These are phyloP conservation scores for Campylomormyrus tamandua DNA, from an alignment of 2,113 vertebrate genomes.

Conservation along the genomic window DNA sequence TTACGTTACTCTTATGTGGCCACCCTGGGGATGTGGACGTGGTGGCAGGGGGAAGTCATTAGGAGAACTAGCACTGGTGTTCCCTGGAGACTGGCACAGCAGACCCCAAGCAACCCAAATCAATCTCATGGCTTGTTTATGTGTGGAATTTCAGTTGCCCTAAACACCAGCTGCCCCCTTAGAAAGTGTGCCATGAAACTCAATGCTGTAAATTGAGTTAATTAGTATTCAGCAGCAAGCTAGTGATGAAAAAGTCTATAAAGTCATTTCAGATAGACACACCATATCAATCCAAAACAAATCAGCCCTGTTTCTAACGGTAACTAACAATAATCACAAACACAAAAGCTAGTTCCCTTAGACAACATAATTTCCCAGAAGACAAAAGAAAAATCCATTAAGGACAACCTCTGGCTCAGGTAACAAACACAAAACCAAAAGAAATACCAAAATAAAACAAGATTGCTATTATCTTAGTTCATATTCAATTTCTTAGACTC, in stretches of 20 bases:
- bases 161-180: not conserved
- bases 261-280: not conserved
- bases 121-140: not conserved
- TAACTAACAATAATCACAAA: not conserved
- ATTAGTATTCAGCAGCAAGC: not conserved
- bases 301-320: not conserved
- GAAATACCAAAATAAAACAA: not conserved
- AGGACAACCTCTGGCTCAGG: not conserved
- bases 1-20: not conserved
- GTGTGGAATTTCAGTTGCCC: not conserved
- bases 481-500: not conserved
- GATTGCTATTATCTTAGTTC: not conserved
- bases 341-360: not conserved
- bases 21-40: not conserved
- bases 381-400: not conserved
- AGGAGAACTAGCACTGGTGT: not conserved
- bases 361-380: not conserved
- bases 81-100: not conserved
- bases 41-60: not conserved
- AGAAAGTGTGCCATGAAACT: not conserved
- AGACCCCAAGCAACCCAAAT: not conserved
- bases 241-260: not conserved
- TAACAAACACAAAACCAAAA: not conserved
- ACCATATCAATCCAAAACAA: not conserved
- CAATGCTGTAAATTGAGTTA: not conserved